phyloP scores from a whole-genome alignment of 1,140 invertebrate genomes.

The Ctenoplectra terminalis region DNA sequence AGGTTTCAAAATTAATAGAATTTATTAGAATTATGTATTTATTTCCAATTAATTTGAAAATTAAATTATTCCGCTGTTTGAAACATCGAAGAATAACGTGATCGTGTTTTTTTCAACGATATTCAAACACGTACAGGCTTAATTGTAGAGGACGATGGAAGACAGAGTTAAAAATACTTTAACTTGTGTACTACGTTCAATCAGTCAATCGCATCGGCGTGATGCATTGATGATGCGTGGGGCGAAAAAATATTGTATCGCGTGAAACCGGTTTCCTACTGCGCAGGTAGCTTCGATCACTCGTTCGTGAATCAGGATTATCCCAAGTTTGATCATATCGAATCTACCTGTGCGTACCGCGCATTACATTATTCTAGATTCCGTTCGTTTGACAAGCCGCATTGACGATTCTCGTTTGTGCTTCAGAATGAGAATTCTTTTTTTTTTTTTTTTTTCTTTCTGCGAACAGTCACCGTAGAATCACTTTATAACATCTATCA shows the following conservation, averaged over 20 bases:
- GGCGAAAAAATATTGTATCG: slow-evolving; percentile 61
- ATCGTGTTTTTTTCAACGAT: neutral
- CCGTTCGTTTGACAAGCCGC: slow-evolving; percentile 27
- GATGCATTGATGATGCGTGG: slow-evolving; percentile 47
- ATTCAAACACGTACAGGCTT: neutral
- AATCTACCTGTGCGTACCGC: slow-evolving; percentile 21
- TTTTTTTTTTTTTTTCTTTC: slow-evolving; percentile 39
- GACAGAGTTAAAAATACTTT: neutral
- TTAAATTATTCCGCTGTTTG: too few species aligned
- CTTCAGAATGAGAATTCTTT: slow-evolving; percentile 17
- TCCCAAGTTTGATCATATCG: slow-evolving; percentile 54
- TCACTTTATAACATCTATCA: slow-evolving; percentile 22
- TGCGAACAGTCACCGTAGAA: neutral
- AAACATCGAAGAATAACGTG: too few species aligned
- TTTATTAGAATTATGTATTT: too few species aligned
- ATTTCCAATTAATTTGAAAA: too few species aligned
- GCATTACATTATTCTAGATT: slow-evolving; percentile 56
- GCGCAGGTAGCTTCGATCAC: slow-evolving; percentile 48
- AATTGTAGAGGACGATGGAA: neutral
- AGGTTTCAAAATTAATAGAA: too few species aligned
- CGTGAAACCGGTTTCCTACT: slow-evolving; percentile 64
- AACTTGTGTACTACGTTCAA: slow-evolving; percentile 22
- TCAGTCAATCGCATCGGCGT: slow-evolving; percentile 55
- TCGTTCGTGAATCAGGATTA: slow-evolving; percentile 42
- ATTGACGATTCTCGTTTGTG: neutral